Conservation (phyloP, 2,113 vertebrate species). For the Lipophrys pholis region DNA sequence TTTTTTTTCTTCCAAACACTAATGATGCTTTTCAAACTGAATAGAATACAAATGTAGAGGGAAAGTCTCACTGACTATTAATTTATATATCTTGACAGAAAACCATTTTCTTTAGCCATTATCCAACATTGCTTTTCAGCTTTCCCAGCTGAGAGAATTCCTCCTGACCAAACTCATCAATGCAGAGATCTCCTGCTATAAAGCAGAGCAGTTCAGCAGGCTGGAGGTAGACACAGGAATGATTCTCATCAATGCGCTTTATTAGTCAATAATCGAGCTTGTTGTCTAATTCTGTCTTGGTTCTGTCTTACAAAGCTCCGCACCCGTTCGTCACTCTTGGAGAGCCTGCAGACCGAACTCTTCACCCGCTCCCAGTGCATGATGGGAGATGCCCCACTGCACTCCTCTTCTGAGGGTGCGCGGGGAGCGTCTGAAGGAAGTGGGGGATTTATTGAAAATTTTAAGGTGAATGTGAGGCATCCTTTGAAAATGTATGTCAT, state of each 20-base stretch:
- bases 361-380: slow-evolving; percentile 87
- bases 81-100: no score
- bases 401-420: slow-evolving; percentile 63
- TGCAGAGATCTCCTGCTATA: slow-evolving; percentile 91
- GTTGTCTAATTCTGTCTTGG: slow-evolving; percentile 7
- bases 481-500: not conserved
- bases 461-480: slow-evolving; percentile 84
- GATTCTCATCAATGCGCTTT: not conserved
- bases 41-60: no score
- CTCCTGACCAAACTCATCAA: slow-evolving; percentile 93
- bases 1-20: no score
- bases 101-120: no score
- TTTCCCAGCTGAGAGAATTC: slow-evolving; percentile 87
- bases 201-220: slow-evolving; percentile 89
- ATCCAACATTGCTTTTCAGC: slow-evolving; percentile 67
- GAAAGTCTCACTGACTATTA: no score
- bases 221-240: slow-evolving; percentile 84
- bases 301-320: slow-evolving; percentile 80
- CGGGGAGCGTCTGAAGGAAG: slow-evolving; percentile 84
- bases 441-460: slow-evolving; percentile 92
- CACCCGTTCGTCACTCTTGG: slow-evolving; percentile 89
- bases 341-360: slow-evolving; percentile 88
- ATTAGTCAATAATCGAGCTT: not conserved
- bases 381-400: slow-evolving; percentile 82
- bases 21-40: no score